These are phyloP conservation scores for Naso thynnoides DNA, from an alignment of 2,797 vertebrate species.

Conservation along the genomic window DNA sequence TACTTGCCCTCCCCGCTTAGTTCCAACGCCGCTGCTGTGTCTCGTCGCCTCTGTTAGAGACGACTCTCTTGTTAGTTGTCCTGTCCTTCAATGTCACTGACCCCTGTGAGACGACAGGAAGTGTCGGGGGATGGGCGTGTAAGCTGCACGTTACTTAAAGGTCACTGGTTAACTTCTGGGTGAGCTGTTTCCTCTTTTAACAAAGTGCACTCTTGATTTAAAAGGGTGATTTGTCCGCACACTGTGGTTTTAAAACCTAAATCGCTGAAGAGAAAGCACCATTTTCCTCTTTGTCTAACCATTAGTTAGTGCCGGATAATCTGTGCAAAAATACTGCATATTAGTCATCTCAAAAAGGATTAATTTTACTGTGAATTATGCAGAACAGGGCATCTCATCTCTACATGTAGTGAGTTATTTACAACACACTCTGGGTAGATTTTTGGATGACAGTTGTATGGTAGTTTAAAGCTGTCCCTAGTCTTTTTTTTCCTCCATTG, in stretches of 20 bases:
- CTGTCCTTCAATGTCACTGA: conserved; percentile 65
- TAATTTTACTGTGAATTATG: conserved; percentile 68
- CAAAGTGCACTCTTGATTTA: conserved; percentile 7
- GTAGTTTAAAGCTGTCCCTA: conserved; percentile 50
- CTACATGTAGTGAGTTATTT: conserved; percentile 45
- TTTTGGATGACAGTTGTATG: conserved; percentile 39
- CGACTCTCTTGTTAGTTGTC: conserved; percentile 50
- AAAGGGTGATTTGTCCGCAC: conserved; percentile 19
- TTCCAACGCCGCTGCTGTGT: conserved; percentile 71
- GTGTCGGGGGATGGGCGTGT: not conserved
- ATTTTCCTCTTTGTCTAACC: conserved; percentile 26
- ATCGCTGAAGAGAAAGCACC: conserved; percentile 48
- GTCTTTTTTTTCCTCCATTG: conserved; percentile 2
- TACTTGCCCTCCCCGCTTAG: conserved; percentile 52
- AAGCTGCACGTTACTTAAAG: conserved; percentile 36
- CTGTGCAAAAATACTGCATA: conserved; percentile 57
- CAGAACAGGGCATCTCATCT: conserved; percentile 63
- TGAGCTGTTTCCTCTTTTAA: conserved; percentile 31
- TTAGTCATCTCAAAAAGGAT: conserved; percentile 74
- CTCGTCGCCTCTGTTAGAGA: conserved; percentile 60
- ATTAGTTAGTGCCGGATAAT: conserved; percentile 55
- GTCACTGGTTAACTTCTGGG: conserved; percentile 50
- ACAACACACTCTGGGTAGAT: conserved; percentile 39
- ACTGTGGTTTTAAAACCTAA: conserved; percentile 19
- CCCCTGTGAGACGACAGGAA: conserved; percentile 33